Evolutionary conservation across 2,888 invertebrate genomes (phyloP), one percentile per base, ranked within the genome.

Genomic region (Spilosoma lubricipeda): DNA sequence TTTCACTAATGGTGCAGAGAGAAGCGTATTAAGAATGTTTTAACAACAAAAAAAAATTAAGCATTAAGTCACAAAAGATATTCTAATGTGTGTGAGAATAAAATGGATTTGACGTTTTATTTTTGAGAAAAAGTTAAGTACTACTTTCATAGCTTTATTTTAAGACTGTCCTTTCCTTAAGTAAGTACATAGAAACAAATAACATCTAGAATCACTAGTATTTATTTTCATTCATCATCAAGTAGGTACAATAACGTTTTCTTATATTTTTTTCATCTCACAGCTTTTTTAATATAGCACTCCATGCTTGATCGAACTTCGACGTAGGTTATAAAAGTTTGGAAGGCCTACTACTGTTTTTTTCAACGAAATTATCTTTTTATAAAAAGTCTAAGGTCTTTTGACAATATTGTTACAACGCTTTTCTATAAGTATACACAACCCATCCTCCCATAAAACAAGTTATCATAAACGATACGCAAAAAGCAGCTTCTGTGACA

Each of bases 361-460:
- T 11, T 56, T 0, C 45, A 45, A n/a, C 56, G 13, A 56, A 56
- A 9, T n/a, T 13, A n/a, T 56, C n/a, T 56, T 56, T n/a, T n/a
- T 27, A 13, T 27, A 7, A 59, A 27, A 59, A 27, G 1, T 11
- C 3, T 27, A 27, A 59, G 15, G 15, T 15, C 15, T 27, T 27
- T 27, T 59, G 5, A 27, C 27, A 9, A 27, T 13, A 69, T 48
- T 2, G 56, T 79, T 80, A 88, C 39, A 86, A 27, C 20, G 82
- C 81, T 20, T 78, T 20, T 74, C 86, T 83, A 66, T 92, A 91
- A 1, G 82, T 81, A 66, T 85, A 89, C 3, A 92, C 85, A 3
- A 92, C 92, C 59, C 77, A 86, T 2, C 79, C 85, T 3, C 86
- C 85, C 92, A 92, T 92, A 70, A 78, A 93, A 59, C 79, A 72